Percentiles rank a stretch among this genome's conserved stretches.
Evolutionary conservation across 2,113 vertebrate genomes (phyloP).

Genomic region (Leucopsar rothschildi): DNA sequence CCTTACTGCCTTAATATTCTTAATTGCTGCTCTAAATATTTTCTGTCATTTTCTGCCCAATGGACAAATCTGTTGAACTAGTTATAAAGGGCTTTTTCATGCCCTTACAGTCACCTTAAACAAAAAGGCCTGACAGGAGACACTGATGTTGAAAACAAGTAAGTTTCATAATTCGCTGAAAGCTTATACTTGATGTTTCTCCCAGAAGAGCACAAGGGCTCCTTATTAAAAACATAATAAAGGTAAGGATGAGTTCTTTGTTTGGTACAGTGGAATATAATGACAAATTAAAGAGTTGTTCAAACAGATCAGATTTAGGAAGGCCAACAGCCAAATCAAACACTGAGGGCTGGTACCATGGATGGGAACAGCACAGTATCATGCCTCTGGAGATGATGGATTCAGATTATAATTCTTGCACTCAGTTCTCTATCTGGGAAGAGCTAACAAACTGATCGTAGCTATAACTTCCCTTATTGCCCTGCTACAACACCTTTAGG

Average conservation of each 20-base stretch:
- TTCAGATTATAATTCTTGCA: background rate
- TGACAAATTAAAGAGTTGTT: constrained; percentile 4
- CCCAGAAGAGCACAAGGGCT: background rate
- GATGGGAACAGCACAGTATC: background rate
- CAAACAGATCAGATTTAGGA: background rate
- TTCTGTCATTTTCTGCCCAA: background rate
- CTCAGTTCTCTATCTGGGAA: background rate
- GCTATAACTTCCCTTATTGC: background rate
- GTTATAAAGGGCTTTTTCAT: constrained; percentile 25
- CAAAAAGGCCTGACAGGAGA: background rate
- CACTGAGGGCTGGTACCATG: background rate
- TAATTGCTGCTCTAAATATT: background rate
- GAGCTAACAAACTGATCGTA: background rate
- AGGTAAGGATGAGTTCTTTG: background rate
- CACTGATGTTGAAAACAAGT: background rate
- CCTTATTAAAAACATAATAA: constrained; percentile 19
- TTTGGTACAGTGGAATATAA: background rate
- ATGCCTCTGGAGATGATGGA: background rate
- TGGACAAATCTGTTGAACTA: background rate
- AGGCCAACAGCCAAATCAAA: background rate
- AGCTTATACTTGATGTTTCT: background rate
- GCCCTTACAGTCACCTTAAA: background rate
- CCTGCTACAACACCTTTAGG: background rate
- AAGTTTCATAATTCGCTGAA: constrained; percentile 24
- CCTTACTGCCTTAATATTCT: background rate